Base-by-base conservation (phyloP, 2,113 vertebrate genomes). In the Melanocharis versteri region DNA sequence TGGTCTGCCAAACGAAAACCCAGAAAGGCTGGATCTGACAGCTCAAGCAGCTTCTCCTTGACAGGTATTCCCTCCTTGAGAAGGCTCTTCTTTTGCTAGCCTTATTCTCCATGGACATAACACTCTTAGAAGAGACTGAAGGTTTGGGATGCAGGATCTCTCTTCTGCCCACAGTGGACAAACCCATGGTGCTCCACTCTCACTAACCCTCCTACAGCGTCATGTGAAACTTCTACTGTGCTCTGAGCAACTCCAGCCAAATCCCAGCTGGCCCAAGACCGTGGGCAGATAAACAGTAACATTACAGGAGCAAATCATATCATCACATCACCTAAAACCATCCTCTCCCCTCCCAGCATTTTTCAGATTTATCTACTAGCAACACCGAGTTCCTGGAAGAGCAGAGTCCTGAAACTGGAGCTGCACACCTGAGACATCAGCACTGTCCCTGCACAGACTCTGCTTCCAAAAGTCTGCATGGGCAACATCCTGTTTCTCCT, bases 361-460 rank as follows among this genome's bases (percentile, higher is more conserved):
- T 44, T 39, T 15, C 61, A 78, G 47, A 14, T 75, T 54, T 40
- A 44, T 61, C 50, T 83, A 58, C 76, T 90, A 37, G 27, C 48
- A 88, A 30, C 7, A 57, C 82, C 30, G 50, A 58, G 57, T 13
- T 79, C 44, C 22, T 5, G 27, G 60, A 37, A n/a, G 66, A 79
- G 20, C 13, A 23, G 40, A 47, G 51, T 26, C 37, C 62, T 0
- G 7, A 37, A 65, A 26, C n/a, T 42, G 39, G 35, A 2, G 24
- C 27, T 9, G 61, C 7, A 30, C 16, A 1, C 4, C 39, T 50
- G 56, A 9, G 35, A 31, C 15, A 28, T 0, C 6, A 77, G 70
- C 33, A 13, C 26, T 0, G 14, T n/a, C 64, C 44, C 54, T 7
- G 24, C 3, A 15, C 0, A 4, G 35, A 35, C 42, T 35, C 65